Evolutionary conservation across 2,113 vertebrate genomes (phyloP).

Genomic region (Neomonachus schauinslandi): DNA sequence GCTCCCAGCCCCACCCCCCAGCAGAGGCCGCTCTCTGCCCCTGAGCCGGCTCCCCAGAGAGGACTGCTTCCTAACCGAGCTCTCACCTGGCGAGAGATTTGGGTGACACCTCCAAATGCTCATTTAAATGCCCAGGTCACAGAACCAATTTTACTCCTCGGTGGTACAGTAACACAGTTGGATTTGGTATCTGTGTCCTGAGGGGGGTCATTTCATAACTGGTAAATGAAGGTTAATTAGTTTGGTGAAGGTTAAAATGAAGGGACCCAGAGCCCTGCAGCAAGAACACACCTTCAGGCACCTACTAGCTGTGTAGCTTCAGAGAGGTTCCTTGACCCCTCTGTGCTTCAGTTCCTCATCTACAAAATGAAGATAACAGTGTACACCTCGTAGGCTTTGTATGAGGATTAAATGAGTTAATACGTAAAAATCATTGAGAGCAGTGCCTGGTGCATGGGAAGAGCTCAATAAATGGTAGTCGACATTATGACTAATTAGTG

Average conservation of each 20-base stretch:
- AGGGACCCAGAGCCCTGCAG: not conserved
- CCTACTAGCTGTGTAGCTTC: not conserved
- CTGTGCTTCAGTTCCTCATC: not conserved
- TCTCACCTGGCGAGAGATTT: not conserved
- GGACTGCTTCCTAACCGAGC: not conserved
- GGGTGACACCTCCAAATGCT: not conserved
- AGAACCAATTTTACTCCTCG: not conserved
- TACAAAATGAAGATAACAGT: not conserved
- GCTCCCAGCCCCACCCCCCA: not conserved
- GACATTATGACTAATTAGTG: not conserved
- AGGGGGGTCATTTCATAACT: not conserved
- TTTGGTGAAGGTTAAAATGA: not conserved
- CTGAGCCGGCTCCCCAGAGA: not conserved
- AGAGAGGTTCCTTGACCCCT: not conserved
- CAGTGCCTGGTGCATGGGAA: not conserved
- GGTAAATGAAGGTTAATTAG: too few species aligned
- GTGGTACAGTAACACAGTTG: not conserved
- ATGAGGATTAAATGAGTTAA: not conserved
- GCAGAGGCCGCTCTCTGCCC: not conserved
- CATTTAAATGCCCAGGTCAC: not conserved
- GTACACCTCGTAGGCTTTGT: not conserved
- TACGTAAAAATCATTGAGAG: not conserved
- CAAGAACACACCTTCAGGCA: not conserved
- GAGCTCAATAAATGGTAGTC: not conserved
- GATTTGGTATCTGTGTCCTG: not conserved